phyloP scores from a whole-genome alignment of 2,797 vertebrate genomes.

The Poecilia wingei region DNA sequence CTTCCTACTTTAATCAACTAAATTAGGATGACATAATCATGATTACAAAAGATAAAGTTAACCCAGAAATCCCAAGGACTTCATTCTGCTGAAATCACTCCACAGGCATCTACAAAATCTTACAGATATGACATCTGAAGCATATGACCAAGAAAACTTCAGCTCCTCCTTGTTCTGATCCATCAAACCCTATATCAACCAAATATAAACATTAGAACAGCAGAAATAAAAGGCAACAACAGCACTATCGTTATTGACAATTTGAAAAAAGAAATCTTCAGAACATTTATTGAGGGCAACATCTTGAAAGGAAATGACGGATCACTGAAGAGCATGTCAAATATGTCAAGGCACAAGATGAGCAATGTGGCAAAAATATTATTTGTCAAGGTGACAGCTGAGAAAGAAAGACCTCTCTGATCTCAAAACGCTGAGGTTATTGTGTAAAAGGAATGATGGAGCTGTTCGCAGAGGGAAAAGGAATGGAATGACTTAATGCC shows the following conservation, averaged over 20 bases:
- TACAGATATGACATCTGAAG: background rate
- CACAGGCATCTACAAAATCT: background rate
- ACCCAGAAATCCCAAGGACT: background rate
- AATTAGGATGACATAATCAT: background rate
- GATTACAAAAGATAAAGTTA: background rate
- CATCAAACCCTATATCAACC: background rate
- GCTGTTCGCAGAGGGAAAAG: constrained; percentile 20
- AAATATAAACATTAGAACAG: background rate
- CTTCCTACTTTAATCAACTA: background rate
- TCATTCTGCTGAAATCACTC: background rate
- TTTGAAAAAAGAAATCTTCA: background rate
- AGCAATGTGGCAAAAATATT: constrained; percentile 26
- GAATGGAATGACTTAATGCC: constrained; percentile 32
- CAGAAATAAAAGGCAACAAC: background rate
- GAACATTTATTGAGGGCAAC: background rate
- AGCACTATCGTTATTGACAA: background rate
- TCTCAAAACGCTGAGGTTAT: constrained; percentile 27
- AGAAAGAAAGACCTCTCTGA: constrained; percentile 36
- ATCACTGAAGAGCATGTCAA: constrained; percentile 31
- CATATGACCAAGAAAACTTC: background rate
- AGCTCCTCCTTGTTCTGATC: background rate
- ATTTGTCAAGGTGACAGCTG: constrained; percentile 52
- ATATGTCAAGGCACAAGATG: constrained; percentile 18
- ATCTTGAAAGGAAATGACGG: constrained; percentile 22
- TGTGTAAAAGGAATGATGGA: constrained; percentile 51